Base-by-base conservation (phyloP, 1,140 invertebrate genomes). In the Platyura marginata region DNA sequence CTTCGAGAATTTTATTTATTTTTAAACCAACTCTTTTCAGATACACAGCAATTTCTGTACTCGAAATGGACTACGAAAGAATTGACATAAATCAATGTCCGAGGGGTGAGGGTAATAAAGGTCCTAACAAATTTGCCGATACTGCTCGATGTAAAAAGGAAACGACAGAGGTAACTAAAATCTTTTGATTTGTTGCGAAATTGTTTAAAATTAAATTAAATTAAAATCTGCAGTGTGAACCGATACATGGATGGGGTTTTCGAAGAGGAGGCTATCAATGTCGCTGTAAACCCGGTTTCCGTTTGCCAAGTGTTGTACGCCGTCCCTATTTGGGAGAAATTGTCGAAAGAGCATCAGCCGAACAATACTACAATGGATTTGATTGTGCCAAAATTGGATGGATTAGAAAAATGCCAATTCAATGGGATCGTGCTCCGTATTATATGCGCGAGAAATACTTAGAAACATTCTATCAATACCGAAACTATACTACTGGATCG, bases 21-120 rank as follows among this genome's bases (percentile, higher is more conserved):
- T 8, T 8, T 29, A 8, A n/a, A n/a, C n/a, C n/a, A n/a, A n/a
- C n/a, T n/a, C n/a, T n/a, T n/a, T n/a, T n/a, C n/a, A n/a, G 89
- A 49, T 94, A 95, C 56, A 92, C 92, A 2, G 93, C 86, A 20
- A 79, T 84, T 38, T 75, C 86, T 1, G 88, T 95, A 1, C 72
- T 95, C 58, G 92, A 97, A 72, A 85, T 95, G 73, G 93, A 98
- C 58, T 93, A 91, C 68, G 90, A 97, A 47, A 71, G 92, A 53
- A 88, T 97, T 65, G 93, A 98, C 62, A 92, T 97, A 60, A 97
- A 98, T 68, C 93, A 95, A 54, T 98, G 93, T 75, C 89, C 91
- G 0, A 65, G 66, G 45, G 82, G 88, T 45, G 62, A 79, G 53
- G 93, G 92, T 21, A 97, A 97, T 63, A 78, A 71, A 45, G 74